Percentiles rank a stretch among this genome's conserved stretches.
Evolutionary conservation across 1,140 invertebrate species (phyloP).

Genomic region (silkworm (Bombyx mori)): ASM3026992v2 NC_085125.1:4990501-4991000

Average conservation of each 20-base stretch:
- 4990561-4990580: slow-evolving; percentile 53
- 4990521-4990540: too few relatives aligned
- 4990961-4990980: too few relatives aligned
- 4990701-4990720: too few relatives aligned
- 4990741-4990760: not conserved
- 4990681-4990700: too few relatives aligned
- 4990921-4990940: too few relatives aligned
- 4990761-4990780: not conserved
- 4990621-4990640: slow-evolving; percentile 81
- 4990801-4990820: slow-evolving; percentile 1
- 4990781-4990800: not conserved
- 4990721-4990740: too few relatives aligned
- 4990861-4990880: not conserved
- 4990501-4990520: too few relatives aligned
- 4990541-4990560: too few relatives aligned
- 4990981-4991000: too few relatives aligned
- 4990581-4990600: slow-evolving; percentile 61
- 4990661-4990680: slow-evolving; percentile 1
- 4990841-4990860: too few relatives aligned
- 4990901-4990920: not conserved
- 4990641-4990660: slow-evolving; percentile 50
- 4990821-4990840: slow-evolving; percentile 4
- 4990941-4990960: too few relatives aligned
- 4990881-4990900: not conserved
- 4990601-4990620: slow-evolving; percentile 68